Conservation (phyloP, 2,888 invertebrate species). For the Acronicta aceris region DNA sequence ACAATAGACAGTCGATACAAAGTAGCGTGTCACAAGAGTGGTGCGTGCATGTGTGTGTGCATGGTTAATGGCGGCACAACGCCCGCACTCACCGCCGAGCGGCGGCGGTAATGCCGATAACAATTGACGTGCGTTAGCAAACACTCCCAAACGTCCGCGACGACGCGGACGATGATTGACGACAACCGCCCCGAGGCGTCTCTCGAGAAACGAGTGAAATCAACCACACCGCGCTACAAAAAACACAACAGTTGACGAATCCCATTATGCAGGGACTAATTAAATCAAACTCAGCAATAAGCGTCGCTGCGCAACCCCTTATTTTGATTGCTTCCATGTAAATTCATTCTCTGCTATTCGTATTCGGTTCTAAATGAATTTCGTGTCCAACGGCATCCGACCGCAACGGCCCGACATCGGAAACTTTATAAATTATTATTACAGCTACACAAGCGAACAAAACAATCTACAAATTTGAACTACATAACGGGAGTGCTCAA, state of each 20-base stretch:
- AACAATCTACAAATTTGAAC: constrained; percentile 76
- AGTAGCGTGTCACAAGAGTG: constrained; percentile 51
- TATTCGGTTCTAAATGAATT: constrained; percentile 80
- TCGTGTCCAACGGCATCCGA: constrained; percentile 72
- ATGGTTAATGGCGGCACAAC: constrained; percentile 40
- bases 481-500: constrained; percentile 69
- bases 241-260: constrained; percentile 70
- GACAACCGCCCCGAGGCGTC: too few species aligned
- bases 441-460: constrained; percentile 69
- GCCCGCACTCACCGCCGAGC: constrained; percentile 28
- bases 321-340: constrained; percentile 83
- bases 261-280: constrained; percentile 75
- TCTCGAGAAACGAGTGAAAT: constrained; percentile 20
- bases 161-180: constrained; percentile 44
- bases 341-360: constrained; percentile 74
- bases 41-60: constrained; percentile 45
- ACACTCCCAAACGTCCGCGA: constrained; percentile 29
- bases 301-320: constrained; percentile 70
- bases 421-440: constrained; percentile 82
- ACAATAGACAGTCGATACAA: constrained; percentile 53
- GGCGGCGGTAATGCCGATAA: constrained; percentile 50
- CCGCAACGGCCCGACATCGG: constrained; percentile 71
- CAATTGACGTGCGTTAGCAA: constrained; percentile 49
- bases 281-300: constrained; percentile 77
- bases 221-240: constrained; percentile 54